These are phyloP conservation scores for Danio rerio DNA, from an alignment of 2,113 vertebrate genomes.

Conservation along the genomic window GRCz12tu NC_133176.1:15372001-15372500, in stretches of 20 bases:
- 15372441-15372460: neutral
- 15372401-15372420: neutral
- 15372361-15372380: neutral
- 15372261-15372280: constrained; percentile 11
- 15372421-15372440: neutral
- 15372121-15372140: neutral
- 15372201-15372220: neutral
- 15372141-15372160: neutral
- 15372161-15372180: neutral
- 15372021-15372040: constrained; percentile 33
- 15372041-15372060: constrained; percentile 40
- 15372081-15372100: constrained; percentile 16
- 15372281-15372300: neutral
- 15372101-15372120: constrained; percentile 5
- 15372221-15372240: constrained; percentile 27
- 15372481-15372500: neutral
- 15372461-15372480: neutral
- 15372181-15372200: neutral
- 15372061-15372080: constrained; percentile 19
- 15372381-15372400: neutral
- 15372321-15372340: neutral
- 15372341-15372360: neutral
- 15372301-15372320: neutral
- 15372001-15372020: constrained; percentile 18
- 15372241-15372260: neutral